A percentile compares a stretch with the other conserved stretches of the same genome.
Evolutionary conservation across 2,797 vertebrate genomes (phyloP).

Genomic region (Ateles fusciceps): DNA sequence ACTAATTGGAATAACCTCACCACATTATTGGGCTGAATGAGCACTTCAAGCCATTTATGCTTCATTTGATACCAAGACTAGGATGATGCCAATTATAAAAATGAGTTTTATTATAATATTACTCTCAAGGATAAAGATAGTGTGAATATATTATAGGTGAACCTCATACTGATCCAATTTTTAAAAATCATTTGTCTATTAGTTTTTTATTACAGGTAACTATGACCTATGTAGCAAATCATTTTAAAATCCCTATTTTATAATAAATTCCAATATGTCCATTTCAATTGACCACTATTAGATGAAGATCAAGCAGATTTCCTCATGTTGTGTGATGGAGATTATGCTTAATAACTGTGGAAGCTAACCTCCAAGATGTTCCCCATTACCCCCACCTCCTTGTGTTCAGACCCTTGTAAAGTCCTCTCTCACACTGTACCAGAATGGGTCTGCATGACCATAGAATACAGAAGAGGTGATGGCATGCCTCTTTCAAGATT

Average conservation of each 20-base stretch:
- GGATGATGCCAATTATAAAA: constrained; percentile 29
- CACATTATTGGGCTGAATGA: neutral
- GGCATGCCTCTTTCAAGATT: neutral
- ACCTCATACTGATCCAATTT: neutral
- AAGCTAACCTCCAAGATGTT: neutral
- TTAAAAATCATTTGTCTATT: constrained; percentile 16
- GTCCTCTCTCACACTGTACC: neutral
- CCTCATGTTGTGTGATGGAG: neutral
- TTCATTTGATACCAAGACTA: constrained; percentile 18
- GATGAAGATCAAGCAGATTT: neutral
- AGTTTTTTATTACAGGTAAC: neutral
- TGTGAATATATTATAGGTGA: neutral
- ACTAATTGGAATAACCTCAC: constrained; percentile 10
- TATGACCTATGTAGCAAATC: neutral
- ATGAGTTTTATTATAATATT: constrained; percentile 11
- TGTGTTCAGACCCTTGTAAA: neutral
- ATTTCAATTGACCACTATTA: neutral
- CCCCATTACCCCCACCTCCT: no score
- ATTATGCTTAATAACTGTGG: neutral
- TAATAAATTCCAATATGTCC: neutral
- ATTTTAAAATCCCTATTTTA: neutral
- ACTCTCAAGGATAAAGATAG: neutral
- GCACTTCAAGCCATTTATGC: neutral
- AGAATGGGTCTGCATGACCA: neutral
- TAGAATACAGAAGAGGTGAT: neutral